Percentiles rank a stretch among this genome's conserved stretches.
Evolutionary conservation across 1,140 invertebrate genomes (phyloP).

Genomic region (Rhagoletis zephyria): DNA sequence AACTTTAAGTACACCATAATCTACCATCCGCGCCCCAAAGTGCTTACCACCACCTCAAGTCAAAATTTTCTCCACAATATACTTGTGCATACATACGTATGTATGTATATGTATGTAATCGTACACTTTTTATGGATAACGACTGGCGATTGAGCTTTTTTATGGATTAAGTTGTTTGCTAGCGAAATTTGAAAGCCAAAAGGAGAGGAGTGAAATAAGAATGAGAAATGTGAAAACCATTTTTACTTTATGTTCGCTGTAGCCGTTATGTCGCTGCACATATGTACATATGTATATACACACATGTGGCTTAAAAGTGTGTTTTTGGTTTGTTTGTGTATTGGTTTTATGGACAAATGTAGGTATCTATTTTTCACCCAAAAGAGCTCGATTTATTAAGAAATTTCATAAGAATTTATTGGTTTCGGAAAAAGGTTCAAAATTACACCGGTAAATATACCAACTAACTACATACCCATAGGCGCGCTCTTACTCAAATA

Average conservation of each 20-base stretch:
- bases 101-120: too few species aligned
- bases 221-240: not conserved
- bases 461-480: not conserved
- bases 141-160: slow-evolving; percentile 4
- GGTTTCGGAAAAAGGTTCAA: slow-evolving; percentile 1
- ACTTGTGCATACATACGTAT: too few species aligned
- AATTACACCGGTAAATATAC: not conserved
- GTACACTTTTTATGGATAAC: not conserved
- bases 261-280: not conserved
- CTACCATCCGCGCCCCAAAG: too few species aligned
- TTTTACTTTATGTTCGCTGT: not conserved
- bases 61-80: too few species aligned
- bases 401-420: slow-evolving; percentile 1
- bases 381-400: slow-evolving; percentile 2
- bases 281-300: too few species aligned
- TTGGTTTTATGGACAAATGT: not conserved
- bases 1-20: too few species aligned
- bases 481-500: too few species aligned
- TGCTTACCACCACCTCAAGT: too few species aligned
- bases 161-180: slow-evolving; percentile 9
- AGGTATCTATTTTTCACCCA: not conserved
- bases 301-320: too few species aligned
- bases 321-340: too few species aligned
- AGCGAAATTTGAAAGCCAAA: not conserved
- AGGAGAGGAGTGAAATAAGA: not conserved